Evolutionary conservation across 2,888 invertebrate species (phyloP).

Genomic region (Seira ritae): DNA sequence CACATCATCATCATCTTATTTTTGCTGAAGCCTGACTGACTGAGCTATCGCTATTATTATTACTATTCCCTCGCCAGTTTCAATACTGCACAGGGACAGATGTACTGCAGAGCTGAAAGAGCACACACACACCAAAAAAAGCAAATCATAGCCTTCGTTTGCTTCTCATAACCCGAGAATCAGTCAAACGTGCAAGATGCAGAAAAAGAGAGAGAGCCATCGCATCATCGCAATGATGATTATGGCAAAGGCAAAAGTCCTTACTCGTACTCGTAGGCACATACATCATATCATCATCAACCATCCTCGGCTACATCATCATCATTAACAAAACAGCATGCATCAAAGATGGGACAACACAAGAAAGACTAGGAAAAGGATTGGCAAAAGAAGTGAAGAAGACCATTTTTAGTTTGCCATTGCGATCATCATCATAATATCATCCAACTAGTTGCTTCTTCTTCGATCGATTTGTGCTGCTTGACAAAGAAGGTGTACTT

Average conservation of each 20-base stretch:
- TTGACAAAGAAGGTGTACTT: no score
- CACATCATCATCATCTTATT: not conserved
- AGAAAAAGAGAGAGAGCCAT: not conserved
- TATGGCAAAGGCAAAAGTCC: not conserved
- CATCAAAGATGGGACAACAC: not conserved
- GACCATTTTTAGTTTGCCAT: not conserved
- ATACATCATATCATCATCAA: constrained; percentile 2
- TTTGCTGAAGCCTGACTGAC: not conserved
- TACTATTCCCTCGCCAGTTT: not conserved
- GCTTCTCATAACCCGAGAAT: not conserved
- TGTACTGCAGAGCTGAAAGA: not conserved
- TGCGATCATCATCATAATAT: no score
- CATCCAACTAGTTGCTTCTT: not conserved
- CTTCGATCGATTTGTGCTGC: not conserved
- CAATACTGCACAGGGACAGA: not conserved
- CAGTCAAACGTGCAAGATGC: constrained; percentile 1
- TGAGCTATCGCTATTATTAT: no score
- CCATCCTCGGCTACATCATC: constrained; percentile 1
- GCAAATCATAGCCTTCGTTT: not conserved
- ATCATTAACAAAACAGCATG: constrained; percentile 3
- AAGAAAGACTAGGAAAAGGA: not conserved
- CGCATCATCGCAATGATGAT: not conserved
- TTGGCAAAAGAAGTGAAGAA: not conserved
- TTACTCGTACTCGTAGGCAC: not conserved
- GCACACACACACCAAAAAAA: not conserved